phyloP scores from a whole-genome alignment of 2,113 vertebrate species.

The Nipponia nippon region DNA sequence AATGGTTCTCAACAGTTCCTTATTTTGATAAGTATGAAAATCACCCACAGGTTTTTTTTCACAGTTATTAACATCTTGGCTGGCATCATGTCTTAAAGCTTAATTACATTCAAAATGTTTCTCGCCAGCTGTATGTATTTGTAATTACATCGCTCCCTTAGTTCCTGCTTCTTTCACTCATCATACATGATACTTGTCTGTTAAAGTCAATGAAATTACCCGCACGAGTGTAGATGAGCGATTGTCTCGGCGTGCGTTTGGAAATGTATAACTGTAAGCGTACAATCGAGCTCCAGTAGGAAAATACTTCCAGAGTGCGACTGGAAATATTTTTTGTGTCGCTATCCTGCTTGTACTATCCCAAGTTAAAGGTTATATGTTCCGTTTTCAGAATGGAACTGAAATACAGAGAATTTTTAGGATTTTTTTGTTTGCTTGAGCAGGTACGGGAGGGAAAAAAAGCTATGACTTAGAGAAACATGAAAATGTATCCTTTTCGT shows the following conservation, averaged over 20 bases:
- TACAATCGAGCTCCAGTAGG: neutral
- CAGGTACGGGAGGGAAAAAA: neutral
- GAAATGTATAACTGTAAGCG: neutral
- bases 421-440: neutral
- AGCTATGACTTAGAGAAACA: neutral
- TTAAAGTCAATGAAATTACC: neutral
- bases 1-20: constrained; percentile 54
- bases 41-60: neutral
- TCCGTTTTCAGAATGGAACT: neutral
- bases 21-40: constrained; percentile 68
- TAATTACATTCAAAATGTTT: constrained; percentile 46
- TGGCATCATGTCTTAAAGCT: constrained; percentile 42
- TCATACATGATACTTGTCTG: neutral
- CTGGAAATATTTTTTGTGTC: neutral
- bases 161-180: neutral
- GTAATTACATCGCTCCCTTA: neutral
- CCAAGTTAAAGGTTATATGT: neutral
- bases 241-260: neutral
- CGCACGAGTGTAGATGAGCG: neutral
- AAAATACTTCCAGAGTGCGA: neutral
- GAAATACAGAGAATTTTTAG: neutral
- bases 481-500: neutral
- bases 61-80: constrained; percentile 25
- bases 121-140: neutral
- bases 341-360: neutral